A percentile compares a stretch with the other conserved stretches of the same genome.
These are phyloP conservation scores for Chiroxiphia lanceolata DNA, from an alignment of 2,797 vertebrate species.

Conservation along the genomic window DNA sequence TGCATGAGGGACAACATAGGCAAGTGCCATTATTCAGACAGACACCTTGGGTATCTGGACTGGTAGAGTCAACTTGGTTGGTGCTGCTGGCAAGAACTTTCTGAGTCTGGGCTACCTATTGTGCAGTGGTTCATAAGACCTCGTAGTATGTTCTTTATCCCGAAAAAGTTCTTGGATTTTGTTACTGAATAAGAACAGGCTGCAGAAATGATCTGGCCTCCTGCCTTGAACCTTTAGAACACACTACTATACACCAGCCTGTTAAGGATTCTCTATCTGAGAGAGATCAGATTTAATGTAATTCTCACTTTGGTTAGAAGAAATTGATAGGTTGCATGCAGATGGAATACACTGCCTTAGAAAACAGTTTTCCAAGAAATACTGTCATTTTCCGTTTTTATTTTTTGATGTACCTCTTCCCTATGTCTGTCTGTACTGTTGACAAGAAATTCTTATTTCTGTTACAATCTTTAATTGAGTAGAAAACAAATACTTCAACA, in stretches of 20 bases:
- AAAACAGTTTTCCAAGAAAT: background rate
- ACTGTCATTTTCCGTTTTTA: background rate
- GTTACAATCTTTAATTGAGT: background rate
- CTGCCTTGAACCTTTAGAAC: background rate
- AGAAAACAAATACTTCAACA: background rate
- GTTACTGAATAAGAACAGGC: background rate
- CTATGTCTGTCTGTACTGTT: background rate
- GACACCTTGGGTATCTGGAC: background rate
- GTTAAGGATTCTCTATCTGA: background rate
- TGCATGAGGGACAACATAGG: background rate
- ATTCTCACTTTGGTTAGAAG: background rate
- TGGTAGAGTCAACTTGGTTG: background rate
- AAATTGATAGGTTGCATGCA: background rate
- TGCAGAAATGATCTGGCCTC: background rate
- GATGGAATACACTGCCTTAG: background rate
- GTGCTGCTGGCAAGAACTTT: background rate
- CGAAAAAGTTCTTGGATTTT: conserved; percentile 24
- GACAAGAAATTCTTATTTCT: background rate
- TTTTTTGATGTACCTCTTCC: background rate
- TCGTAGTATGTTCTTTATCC: background rate
- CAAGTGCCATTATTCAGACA: background rate
- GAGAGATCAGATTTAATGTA: background rate
- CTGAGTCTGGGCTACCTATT: background rate
- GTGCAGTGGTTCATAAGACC: background rate
- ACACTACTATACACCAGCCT: background rate